A percentile compares a stretch with the other conserved stretches of the same genome.
Conservation (phyloP, 1,140 invertebrate species). For the Drosophila repleta region DNA sequence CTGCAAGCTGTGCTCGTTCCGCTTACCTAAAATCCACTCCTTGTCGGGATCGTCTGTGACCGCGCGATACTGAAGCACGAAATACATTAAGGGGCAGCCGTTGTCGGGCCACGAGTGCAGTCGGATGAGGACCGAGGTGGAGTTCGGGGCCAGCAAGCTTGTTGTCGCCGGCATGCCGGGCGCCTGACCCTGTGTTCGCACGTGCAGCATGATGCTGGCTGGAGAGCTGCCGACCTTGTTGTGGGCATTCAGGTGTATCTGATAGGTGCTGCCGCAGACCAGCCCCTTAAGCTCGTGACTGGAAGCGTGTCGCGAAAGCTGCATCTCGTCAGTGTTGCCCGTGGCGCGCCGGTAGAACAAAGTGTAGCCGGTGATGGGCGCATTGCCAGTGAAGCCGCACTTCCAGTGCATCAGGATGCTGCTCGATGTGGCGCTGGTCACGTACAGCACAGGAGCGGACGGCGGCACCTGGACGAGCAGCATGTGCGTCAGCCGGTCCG, state of each 20-base stretch:
- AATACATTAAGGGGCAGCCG: slow-evolving; percentile 91
- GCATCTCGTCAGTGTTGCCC: slow-evolving; percentile 87
- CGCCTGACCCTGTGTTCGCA: slow-evolving; percentile 89
- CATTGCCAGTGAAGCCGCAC: slow-evolving; percentile 88
- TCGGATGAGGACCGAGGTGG: slow-evolving; percentile 89
- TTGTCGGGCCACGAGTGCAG: slow-evolving; percentile 91
- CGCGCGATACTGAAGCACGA: slow-evolving; percentile 89
- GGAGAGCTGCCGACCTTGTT: slow-evolving; percentile 90
- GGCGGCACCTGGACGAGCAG: slow-evolving; percentile 89
- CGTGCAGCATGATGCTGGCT: slow-evolving; percentile 88
- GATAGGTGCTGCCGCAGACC: slow-evolving; percentile 90
- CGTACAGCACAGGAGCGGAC: slow-evolving; percentile 88
- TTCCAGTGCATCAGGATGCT: slow-evolving; percentile 90
- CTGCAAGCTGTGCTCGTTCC: neutral
- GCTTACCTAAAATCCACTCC: slow-evolving; percentile 79
- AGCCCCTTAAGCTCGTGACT: slow-evolving; percentile 89
- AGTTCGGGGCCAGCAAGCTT: slow-evolving; percentile 88
- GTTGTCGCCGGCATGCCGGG: slow-evolving; percentile 88
- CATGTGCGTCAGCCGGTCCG: slow-evolving; percentile 87
- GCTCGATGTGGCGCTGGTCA: slow-evolving; percentile 89
- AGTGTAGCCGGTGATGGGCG: slow-evolving; percentile 88
- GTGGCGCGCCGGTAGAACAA: slow-evolving; percentile 88
- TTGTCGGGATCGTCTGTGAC: slow-evolving; percentile 69
- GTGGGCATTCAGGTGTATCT: slow-evolving; percentile 88
- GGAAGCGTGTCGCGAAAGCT: slow-evolving; percentile 87